Evolutionary conservation across 2,113 vertebrate species (phyloP).

Genomic region (Heterocephalus glaber): DNA sequence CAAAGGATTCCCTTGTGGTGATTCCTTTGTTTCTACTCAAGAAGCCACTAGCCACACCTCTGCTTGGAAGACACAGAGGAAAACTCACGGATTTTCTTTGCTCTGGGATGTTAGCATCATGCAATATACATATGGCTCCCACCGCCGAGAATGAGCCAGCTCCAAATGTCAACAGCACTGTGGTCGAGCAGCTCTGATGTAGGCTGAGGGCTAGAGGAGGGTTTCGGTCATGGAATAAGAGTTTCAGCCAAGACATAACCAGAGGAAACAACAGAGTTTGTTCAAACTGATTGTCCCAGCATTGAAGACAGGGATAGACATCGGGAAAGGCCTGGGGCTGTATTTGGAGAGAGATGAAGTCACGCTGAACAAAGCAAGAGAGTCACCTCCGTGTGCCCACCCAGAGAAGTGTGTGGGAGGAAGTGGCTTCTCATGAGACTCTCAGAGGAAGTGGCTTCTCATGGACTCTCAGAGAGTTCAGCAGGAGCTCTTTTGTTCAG

Average conservation of each 20-base stretch:
- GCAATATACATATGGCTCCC: rapidly evolving
- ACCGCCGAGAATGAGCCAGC: background rate
- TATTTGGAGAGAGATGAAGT: background rate
- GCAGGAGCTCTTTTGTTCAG: rapidly evolving
- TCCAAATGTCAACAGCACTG: background rate
- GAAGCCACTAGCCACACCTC: background rate
- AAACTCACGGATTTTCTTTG: background rate
- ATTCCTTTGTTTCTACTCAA: background rate
- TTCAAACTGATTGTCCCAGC: background rate
- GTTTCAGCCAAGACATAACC: background rate
- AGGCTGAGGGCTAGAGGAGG: background rate
- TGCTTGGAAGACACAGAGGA: background rate
- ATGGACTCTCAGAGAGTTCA: rapidly evolving
- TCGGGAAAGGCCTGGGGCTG: background rate
- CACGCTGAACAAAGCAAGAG: background rate
- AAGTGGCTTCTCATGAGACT: background rate
- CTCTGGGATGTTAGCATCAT: background rate
- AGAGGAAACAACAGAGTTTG: background rate
- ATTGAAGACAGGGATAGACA: background rate
- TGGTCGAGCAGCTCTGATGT: background rate
- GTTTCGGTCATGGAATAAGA: background rate
- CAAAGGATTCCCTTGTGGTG: background rate
- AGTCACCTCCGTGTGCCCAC: rapidly evolving
- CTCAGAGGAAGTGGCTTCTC: rapidly evolving
- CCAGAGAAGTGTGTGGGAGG: no score